Conservation (phyloP, 2,888 invertebrate genomes). For the Stenotaenia linearis region DNA sequence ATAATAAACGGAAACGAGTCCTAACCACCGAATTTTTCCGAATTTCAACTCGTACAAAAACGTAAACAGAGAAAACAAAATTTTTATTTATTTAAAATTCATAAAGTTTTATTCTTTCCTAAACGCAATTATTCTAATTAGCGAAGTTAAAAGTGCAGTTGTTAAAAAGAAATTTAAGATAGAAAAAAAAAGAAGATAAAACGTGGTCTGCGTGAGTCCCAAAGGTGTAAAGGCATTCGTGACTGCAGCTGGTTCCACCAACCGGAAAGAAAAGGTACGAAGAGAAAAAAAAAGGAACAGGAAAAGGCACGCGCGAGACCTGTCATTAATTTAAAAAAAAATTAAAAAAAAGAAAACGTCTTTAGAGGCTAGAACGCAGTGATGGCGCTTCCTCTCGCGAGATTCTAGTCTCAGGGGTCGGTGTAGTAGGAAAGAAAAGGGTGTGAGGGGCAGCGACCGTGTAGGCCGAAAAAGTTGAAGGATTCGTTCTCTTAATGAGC, state of each 20-base stretch:
- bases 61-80: no score
- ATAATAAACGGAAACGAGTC: no score
- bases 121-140: conserved; percentile 2
- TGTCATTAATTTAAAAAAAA: conserved; percentile 17
- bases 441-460: background rate
- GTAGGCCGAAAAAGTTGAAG: background rate
- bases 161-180: background rate
- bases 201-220: background rate
- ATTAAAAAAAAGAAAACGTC: conserved; percentile 3
- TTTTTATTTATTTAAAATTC: no score
- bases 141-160: background rate
- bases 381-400: background rate
- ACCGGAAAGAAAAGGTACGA: conserved; percentile 2
- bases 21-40: no score
- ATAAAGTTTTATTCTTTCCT: background rate
- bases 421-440: background rate
- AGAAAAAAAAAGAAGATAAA: background rate
- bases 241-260: conserved; percentile 10
- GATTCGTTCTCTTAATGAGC: conserved; percentile 32
- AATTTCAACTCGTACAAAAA: no score
- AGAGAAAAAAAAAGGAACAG: background rate
- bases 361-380: background rate
- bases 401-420: background rate
- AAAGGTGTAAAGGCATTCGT: conserved; percentile 12
- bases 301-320: conserved; percentile 11